These are phyloP conservation scores for Fopius arisanus DNA, from an alignment of 1,140 invertebrate species.

Conservation along the genomic window DNA sequence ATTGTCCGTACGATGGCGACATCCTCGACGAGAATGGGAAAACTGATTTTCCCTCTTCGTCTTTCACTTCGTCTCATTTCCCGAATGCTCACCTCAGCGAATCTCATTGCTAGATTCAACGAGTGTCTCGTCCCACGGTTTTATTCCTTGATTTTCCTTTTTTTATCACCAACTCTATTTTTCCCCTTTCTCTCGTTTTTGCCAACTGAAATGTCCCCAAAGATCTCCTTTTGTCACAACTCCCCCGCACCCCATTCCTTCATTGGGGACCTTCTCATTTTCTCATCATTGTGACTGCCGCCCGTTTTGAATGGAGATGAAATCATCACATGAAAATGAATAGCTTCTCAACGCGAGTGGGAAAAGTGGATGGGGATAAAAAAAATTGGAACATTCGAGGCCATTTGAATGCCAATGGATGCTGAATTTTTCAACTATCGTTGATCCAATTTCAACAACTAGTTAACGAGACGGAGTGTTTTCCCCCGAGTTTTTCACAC, in stretches of 20 bases:
- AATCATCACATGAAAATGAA: not conserved
- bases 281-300: not conserved
- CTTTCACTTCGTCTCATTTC: slow-evolving; percentile 28
- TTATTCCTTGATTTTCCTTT: slow-evolving; percentile 12
- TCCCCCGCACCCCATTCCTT: not conserved
- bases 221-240: slow-evolving; percentile 11
- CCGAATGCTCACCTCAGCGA: slow-evolving; percentile 14
- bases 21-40: slow-evolving; percentile 37
- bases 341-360: not conserved
- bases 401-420: too few species aligned
- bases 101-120: slow-evolving; percentile 14
- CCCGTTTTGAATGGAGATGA: not conserved
- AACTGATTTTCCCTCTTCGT: not conserved
- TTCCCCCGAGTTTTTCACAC: too few species aligned
- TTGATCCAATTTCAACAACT: too few species aligned
- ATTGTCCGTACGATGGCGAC: slow-evolving; percentile 54
- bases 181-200: not conserved
- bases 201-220: slow-evolving; percentile 17
- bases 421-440: too few species aligned
- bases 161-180: not conserved
- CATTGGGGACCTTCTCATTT: not conserved
- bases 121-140: slow-evolving; percentile 5
- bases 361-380: not conserved
- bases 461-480: too few species aligned
- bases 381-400: too few species aligned